These are phyloP conservation scores for Hemiscyllium ocellatum DNA, from an alignment of 2,113 vertebrate species.

Conservation along the genomic window DNA sequence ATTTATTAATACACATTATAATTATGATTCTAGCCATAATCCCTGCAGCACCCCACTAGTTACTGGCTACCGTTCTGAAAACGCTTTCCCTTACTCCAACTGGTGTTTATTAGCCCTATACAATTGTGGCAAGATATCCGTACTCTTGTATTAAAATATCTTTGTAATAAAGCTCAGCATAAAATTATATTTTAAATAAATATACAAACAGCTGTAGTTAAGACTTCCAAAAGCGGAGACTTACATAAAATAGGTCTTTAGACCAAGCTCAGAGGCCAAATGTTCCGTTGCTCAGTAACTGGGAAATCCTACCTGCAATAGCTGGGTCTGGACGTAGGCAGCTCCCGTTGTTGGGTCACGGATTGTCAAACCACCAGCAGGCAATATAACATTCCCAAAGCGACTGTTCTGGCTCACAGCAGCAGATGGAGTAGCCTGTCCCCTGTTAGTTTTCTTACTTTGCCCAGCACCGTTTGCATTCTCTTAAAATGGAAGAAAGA, in stretches of 20 bases:
- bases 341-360: constrained; percentile 67
- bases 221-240: neutral
- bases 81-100: no score
- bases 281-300: neutral
- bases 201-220: neutral
- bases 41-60: no score
- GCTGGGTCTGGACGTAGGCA: constrained; percentile 82
- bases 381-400: constrained; percentile 55
- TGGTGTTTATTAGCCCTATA: neutral
- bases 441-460: constrained; percentile 67
- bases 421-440: constrained; percentile 43
- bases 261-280: neutral
- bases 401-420: constrained; percentile 50
- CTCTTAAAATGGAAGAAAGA: constrained; percentile 49
- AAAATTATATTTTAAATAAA: neutral
- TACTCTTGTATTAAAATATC: neutral
- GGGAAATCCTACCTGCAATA: constrained; percentile 75
- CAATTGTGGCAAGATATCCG: neutral
- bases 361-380: constrained; percentile 63
- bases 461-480: constrained; percentile 52
- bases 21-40: no score
- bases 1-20: no score
- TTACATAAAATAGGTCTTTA: neutral
- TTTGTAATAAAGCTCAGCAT: neutral
- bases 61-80: no score